Base-by-base conservation (phyloP, 2,113 vertebrate genomes). In the Aphyosemion australe region DNA sequence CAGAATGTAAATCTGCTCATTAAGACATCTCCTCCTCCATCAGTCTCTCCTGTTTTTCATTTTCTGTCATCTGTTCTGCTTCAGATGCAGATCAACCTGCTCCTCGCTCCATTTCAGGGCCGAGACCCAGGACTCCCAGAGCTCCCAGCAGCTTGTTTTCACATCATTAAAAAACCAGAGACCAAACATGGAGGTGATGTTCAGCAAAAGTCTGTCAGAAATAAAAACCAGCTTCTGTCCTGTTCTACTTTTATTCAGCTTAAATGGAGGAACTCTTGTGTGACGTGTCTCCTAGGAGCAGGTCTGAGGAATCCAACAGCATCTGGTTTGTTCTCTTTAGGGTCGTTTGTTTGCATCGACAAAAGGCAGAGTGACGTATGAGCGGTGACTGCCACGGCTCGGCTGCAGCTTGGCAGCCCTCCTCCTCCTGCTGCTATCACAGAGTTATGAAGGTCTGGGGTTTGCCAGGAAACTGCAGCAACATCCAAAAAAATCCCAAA, bases 391-490 rank as follows among this genome's bases (percentile, higher is more conserved):
- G 77, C 66, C 72, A 34, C 73, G 15, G 85, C 72, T 75, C 78
- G 84, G 78, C 80, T 49, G 65, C 61, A 9, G 39, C 76, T 72
- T 58, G 66, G 79, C 78, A 78, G 75, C 78, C 61, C 72, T 53
- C 45, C 45, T 50, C 55, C 59, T 43, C 54, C 65, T 37, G 58
- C 61, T 69, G 64, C 61, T 77, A 70, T 59, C 72, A 55, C 72
- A 37, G 6, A 37, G 9, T 37, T 51, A 61, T 54, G 47, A 81
- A 76, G 45, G 74, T 82, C 76, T 67, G 66, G 50, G 0, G 46
- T 18, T 55, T 65, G 80, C 82, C 72, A 74, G 69, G 54, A 83
- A 82, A 85, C 82, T 80, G 80, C 86, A 87, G 82, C 74, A 80
- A 62, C n/a, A n/a, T n/a, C n/a, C n/a, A 0, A 67, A 70, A 5